Base-by-base conservation (phyloP, 2,797 vertebrate species). In the Silurus aristotelis region DNA sequence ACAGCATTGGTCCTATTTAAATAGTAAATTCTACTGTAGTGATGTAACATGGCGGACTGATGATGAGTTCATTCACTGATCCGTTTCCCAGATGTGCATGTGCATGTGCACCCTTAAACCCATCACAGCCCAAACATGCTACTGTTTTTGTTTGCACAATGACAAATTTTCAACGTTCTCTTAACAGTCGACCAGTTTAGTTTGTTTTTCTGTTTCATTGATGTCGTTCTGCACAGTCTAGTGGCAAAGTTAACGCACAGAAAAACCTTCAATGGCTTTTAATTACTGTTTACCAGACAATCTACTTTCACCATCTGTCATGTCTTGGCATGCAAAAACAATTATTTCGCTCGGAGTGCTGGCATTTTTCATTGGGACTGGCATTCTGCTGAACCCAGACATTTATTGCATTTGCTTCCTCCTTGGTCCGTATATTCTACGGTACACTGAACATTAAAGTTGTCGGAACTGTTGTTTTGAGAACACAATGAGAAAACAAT, bases 201-300 rank as follows among this genome's bases (percentile, higher is more conserved):
- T 7, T 71, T 25, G 38, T 56, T 79, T 73, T 76, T 70, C 68
- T 20, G n/a, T 58, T 3, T 7, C 56, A 85, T 76, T 76, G 67
- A 56, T 60, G 63, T 66, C 61, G 31, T 66, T 19, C 75, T 78
- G 46, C 60, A 43, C 48, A 66, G 61, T 73, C 31, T 60, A 52
- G 25, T 85, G 31, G 46, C 79, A 43, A 55, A 56, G 75, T 56
- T 56, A 27, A 31, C 17, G 8, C 22, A 20, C 73, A 20, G 58
- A 83, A 71, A 71, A 78, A 60, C 25, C 48, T 83, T 77, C 58
- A 86, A 72, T 31, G 38, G 64, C 48, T 87, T 66, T 80, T 67
- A 72, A 75, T 86, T 68, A 75, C 82, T 80, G 68, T 87, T 87
- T 84, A 75, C 46, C 66, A 79, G 17, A 75, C 72, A 61, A 55